These are phyloP conservation scores for Ectropis grisescens DNA, from an alignment of 1,140 invertebrate genomes.

Conservation along the genomic window DNA sequence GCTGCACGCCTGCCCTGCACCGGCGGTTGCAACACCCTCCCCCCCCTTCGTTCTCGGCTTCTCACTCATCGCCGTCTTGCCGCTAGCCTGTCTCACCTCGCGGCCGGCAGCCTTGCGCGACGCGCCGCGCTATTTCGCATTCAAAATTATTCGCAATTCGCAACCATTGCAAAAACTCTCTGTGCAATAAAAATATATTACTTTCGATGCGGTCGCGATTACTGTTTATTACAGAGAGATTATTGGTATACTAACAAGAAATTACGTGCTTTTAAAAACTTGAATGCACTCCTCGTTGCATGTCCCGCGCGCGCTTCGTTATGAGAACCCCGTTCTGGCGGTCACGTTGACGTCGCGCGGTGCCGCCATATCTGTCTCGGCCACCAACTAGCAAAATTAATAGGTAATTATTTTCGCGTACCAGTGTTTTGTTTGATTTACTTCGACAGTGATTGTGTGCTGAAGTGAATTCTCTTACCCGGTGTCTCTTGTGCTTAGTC, in stretches of 20 bases:
- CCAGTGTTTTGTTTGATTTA: conserved; percentile 51
- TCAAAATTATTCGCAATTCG: conserved; percentile 70
- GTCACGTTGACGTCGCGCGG: conserved; percentile 82
- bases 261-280: conserved; percentile 56
- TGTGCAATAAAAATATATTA: conserved; percentile 62
- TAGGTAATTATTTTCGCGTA: conserved; percentile 68
- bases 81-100: conserved; percentile 66
- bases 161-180: conserved; percentile 67
- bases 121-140: conserved; percentile 67
- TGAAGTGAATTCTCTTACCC: conserved; percentile 44
- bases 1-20: conserved; percentile 67
- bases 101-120: conserved; percentile 68
- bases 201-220: conserved; percentile 50
- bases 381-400: conserved; percentile 78
- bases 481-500: conserved; percentile 40
- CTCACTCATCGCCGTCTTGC: conserved; percentile 65
- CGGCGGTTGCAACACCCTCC: conserved; percentile 66
- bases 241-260: conserved; percentile 45
- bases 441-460: conserved; percentile 49
- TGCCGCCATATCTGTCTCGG: conserved; percentile 73
- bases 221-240: conserved; percentile 49
- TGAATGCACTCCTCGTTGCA: conserved; percentile 72
- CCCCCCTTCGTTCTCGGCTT: conserved; percentile 62
- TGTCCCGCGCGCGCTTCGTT: conserved; percentile 81
- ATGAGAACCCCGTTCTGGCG: conserved; percentile 80